These are phyloP conservation scores for Paradoxurus hermaphroditus DNA, from an alignment of 2,113 vertebrate genomes.

Conservation along the genomic window DNA sequence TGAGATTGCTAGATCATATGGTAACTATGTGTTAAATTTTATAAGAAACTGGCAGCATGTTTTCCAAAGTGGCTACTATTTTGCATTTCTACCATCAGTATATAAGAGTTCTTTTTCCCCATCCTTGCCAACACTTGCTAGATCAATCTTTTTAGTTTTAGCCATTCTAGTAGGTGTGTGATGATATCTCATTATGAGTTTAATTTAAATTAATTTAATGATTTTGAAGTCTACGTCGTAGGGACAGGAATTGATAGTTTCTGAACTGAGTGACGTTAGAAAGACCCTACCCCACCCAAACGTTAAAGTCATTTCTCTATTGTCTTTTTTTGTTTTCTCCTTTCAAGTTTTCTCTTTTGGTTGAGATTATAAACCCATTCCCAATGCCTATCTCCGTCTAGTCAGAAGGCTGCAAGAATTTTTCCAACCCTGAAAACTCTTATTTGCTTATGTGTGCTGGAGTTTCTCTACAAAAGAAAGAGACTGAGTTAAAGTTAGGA, in stretches of 20 bases:
- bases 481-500: neutral
- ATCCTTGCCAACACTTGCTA: neutral
- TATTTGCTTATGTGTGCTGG: neutral
- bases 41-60: neutral
- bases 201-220: neutral
- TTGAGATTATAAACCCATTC: neutral
- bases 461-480: neutral
- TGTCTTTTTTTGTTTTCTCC: neutral
- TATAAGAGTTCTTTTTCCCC: neutral
- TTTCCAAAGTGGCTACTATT: neutral
- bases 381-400: neutral
- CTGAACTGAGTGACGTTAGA: neutral
- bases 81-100: neutral
- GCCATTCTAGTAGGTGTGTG: neutral
- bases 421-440: neutral
- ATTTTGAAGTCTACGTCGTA: neutral
- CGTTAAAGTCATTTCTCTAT: neutral
- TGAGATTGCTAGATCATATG: neutral
- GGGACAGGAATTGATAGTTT: neutral
- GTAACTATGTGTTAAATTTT: neutral
- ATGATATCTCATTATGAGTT: neutral
- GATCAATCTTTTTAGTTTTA: neutral
- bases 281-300: neutral
- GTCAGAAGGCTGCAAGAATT: neutral
- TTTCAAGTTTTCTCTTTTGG: neutral